A percentile compares a stretch with the other conserved stretches of the same genome.
phyloP scores from a whole-genome alignment of 2,797 vertebrate species.

The Tauraco hartlaubi region DNA sequence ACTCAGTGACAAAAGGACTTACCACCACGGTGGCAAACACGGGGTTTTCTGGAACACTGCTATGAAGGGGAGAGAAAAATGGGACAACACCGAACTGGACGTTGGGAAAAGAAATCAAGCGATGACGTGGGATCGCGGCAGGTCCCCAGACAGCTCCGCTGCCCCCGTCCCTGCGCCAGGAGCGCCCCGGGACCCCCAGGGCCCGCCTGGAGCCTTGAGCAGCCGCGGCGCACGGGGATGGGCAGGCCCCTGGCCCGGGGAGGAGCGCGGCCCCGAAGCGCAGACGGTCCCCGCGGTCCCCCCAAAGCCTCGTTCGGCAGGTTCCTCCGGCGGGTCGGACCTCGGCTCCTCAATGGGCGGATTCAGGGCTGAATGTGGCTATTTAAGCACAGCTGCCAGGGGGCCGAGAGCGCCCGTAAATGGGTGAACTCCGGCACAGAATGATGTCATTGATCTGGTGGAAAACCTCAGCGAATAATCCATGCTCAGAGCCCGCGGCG shows the following conservation, averaged over 20 bases:
- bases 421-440: slow-evolving; percentile 42
- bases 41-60: not conserved
- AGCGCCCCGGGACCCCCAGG: fast-evolving
- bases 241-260: fast-evolving
- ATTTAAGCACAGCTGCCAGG: slow-evolving; percentile 57
- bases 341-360: slow-evolving; percentile 27
- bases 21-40: not conserved
- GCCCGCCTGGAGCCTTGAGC: too few species aligned
- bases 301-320: slow-evolving; percentile 47
- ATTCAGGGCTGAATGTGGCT: slow-evolving; percentile 55
- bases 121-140: fast-evolving
- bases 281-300: not conserved
- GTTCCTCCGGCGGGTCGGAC: not conserved
- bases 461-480: slow-evolving; percentile 35
- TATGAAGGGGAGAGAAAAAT: not conserved
- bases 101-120: not conserved
- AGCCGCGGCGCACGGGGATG: fast-evolving
- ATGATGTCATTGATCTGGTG: slow-evolving; percentile 8
- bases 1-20: not conserved
- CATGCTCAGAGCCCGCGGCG: not conserved
- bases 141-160: not conserved
- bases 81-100: not conserved
- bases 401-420: not conserved
- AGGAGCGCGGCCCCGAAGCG: not conserved
- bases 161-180: not conserved